Evolutionary conservation across 53 echinoderm and acorn worm species (phyloP).

Genomic region (Arbacia lixula): DNA sequence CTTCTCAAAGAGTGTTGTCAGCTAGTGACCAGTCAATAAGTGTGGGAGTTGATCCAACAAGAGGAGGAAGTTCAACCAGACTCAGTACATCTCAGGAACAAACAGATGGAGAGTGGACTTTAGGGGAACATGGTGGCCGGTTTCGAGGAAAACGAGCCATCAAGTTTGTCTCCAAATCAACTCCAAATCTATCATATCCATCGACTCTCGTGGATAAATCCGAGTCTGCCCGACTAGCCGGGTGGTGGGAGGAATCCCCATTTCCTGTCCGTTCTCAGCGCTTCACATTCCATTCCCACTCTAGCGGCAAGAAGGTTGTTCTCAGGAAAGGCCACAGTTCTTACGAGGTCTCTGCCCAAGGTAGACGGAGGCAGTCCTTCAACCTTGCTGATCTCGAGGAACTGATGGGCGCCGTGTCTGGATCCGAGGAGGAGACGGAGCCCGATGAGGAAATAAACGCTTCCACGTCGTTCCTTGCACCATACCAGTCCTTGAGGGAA

Average conservation of each 20-base stretch:
- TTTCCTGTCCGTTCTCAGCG: slow-evolving; percentile 44
- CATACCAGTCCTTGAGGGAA: slow-evolving; percentile 27
- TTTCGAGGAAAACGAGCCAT: neutral
- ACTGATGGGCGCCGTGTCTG: slow-evolving; percentile 34
- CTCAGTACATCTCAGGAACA: too few species aligned
- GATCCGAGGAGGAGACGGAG: slow-evolving; percentile 50
- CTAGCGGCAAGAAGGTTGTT: slow-evolving; percentile 50
- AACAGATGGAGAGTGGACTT: slow-evolving; percentile 17
- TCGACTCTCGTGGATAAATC: slow-evolving; percentile 39
- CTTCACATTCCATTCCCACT: slow-evolving; percentile 53
- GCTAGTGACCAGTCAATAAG: slow-evolving; percentile 45
- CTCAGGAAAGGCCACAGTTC: slow-evolving; percentile 34
- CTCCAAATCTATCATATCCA: slow-evolving; percentile 48
- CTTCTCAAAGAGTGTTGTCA: neutral
- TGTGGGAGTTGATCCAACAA: neutral
- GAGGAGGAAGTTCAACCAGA: neutral
- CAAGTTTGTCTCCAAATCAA: slow-evolving; percentile 25
- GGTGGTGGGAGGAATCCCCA: slow-evolving; percentile 51
- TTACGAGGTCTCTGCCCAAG: slow-evolving; percentile 27
- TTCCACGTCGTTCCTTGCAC: slow-evolving; percentile 6
- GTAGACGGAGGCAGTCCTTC: slow-evolving; percentile 35
- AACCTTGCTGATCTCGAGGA: slow-evolving; percentile 56
- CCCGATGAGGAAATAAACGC: neutral
- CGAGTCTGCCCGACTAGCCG: slow-evolving; percentile 39
- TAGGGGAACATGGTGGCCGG: slow-evolving; percentile 13